Evolutionary conservation across 1,140 invertebrate genomes (phyloP).

Genomic region (Saccostrea cuccullata): DNA sequence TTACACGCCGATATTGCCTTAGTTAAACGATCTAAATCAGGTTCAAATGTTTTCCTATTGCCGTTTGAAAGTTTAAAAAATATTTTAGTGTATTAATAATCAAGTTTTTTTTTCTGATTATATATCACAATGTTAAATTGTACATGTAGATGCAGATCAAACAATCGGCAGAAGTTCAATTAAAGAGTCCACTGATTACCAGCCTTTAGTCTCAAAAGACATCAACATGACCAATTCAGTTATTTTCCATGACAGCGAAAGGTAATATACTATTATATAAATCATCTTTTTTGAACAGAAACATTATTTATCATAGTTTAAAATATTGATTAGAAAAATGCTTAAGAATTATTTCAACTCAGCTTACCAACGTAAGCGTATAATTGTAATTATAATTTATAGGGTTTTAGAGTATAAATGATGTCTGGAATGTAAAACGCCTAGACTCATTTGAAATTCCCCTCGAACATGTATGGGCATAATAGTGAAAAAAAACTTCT

Average conservation of each 20-base stretch:
- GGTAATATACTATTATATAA: too few species aligned
- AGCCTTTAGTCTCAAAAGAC: not conserved
- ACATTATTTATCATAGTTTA: too few species aligned
- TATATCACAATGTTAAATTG: not conserved
- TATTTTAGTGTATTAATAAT: not conserved
- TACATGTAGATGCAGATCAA: not conserved
- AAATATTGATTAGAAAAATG: too few species aligned
- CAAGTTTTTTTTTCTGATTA: not conserved
- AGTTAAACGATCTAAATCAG: not conserved
- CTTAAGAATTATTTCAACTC: too few species aligned
- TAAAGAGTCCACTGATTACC: not conserved
- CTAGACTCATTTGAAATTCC: too few species aligned
- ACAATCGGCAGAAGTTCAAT: not conserved
- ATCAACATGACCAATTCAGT: not conserved
- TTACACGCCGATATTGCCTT: not conserved
- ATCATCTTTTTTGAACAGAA: too few species aligned
- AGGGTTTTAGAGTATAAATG: too few species aligned
- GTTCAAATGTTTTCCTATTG: not conserved
- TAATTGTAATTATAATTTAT: too few species aligned
- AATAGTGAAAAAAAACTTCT: too few species aligned
- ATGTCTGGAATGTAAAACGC: too few species aligned
- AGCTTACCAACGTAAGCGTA: too few species aligned
- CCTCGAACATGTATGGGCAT: too few species aligned
- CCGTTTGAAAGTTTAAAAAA: not conserved
- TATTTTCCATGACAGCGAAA: not conserved